Evolutionary conservation across 2,797 vertebrate species (phyloP), one percentile per base, ranked within the genome.

Genomic region (Galaxias olidus): DNA sequence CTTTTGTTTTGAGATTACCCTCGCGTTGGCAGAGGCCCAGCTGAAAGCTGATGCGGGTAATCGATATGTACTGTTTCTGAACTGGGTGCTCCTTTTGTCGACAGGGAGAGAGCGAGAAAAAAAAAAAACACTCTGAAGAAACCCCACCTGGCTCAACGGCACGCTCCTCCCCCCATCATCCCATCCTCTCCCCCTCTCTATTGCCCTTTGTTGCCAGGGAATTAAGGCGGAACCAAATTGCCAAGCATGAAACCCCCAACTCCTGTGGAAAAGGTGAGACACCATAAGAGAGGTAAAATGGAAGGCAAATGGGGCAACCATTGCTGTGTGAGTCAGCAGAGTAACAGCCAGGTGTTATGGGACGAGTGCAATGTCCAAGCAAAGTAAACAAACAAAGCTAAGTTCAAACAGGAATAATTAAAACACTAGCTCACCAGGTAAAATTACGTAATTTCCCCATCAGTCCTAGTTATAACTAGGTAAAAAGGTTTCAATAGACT

Each of bases 131-230:
- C 70, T 63, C 42, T 47, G 61, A 67, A 49, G 62, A 74, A 51
- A 68, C 59, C 79, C 81, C 88, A 91, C 90, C 90, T 89, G 87
- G 68, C 65, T 60, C 30, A 47, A 56, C 1, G 7, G 30, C 48
- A 64, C 0, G 74, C 89, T 86, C 90, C 90, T 71, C 91, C 92
- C 86, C 78, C 49, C 57, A 50, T 73, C 67, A 74, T 81, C 81
- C 81, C 83, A 88, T 83, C 75, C 77, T 81, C 71, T 57, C 65
- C 45, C 51, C 68, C 72, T 69, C 79, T 74, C 61, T 59, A 62
- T 62, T 72, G 81, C 65, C 71, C 69, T 74, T 69, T 60, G 65
- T 73, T 80, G 75, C 69, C 59, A 61, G 18, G 69, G 72, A 71
- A 74, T 84, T 76, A 86, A 86, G 87, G 85, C 78, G 86, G 86